Evolutionary conservation across 2,797 vertebrate genomes (phyloP).

Genomic region (Malurus splendens): DNA sequence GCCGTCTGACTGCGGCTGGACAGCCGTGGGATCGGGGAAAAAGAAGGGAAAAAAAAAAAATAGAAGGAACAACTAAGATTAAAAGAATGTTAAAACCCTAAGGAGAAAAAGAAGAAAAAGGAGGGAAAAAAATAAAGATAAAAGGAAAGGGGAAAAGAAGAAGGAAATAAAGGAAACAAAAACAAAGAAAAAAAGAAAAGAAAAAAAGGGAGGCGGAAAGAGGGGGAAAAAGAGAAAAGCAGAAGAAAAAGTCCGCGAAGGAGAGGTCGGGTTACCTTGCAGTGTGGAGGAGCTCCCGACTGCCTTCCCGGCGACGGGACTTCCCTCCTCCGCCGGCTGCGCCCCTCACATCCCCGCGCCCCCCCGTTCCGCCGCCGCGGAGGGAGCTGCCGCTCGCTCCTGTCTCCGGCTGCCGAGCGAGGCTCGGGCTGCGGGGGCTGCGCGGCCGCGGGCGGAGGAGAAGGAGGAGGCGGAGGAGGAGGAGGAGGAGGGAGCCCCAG

Average conservation of each 20-base stretch:
- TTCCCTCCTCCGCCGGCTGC: not conserved
- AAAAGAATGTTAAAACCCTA: not conserved
- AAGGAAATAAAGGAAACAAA: not conserved
- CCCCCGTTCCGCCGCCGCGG: not conserved
- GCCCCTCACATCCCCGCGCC: not conserved
- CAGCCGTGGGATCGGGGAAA: not conserved
- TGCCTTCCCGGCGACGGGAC: not conserved
- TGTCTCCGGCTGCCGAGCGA: not conserved
- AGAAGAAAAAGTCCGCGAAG: not conserved
- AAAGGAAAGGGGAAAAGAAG: rapidly evolving
- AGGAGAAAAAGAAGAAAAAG: not conserved
- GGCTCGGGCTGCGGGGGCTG: not conserved
- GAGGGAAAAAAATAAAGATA: rapidly evolving
- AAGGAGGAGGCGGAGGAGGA: no score
- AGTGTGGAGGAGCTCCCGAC: not conserved
- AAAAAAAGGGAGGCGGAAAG: rapidly evolving
- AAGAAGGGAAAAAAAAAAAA: rapidly evolving
- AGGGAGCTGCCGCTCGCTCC: not conserved
- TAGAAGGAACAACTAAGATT: not conserved
- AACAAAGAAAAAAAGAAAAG: not conserved
- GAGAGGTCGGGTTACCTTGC: slow-evolving; percentile 12
- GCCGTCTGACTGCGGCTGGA: not conserved
- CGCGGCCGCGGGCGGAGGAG: not conserved
- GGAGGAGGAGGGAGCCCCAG: not conserved
- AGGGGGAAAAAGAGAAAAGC: not conserved